phyloP scores from a whole-genome alignment of 64 coral and sea anemone species.

The Dendrophyllia cribrosa region DNA sequence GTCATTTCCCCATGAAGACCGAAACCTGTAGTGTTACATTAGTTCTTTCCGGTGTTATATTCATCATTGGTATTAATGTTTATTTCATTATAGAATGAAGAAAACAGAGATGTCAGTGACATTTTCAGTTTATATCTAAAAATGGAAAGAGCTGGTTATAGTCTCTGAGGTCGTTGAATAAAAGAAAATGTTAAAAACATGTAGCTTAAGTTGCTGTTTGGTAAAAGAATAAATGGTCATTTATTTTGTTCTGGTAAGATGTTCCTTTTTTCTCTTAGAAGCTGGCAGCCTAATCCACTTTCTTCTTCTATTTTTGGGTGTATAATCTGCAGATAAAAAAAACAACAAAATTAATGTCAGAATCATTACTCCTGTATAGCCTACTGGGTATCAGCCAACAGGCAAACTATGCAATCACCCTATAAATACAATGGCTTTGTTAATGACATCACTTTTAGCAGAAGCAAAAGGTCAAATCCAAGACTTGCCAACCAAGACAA shows the following conservation, averaged over 20 bases:
- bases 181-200: background rate
- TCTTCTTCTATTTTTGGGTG: slow-evolving; percentile 65
- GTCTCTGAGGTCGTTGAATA: background rate
- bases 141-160: background rate
- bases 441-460: too few species aligned
- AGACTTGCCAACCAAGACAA: too few species aligned
- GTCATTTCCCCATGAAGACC: too few species aligned
- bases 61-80: too few species aligned
- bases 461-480: too few species aligned
- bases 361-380: background rate
- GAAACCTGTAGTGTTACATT: too few species aligned
- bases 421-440: too few species aligned
- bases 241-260: background rate
- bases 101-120: too few species aligned
- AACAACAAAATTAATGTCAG: background rate
- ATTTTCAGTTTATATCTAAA: background rate
- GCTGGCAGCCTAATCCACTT: slow-evolving; percentile 83
- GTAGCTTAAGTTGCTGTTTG: background rate
- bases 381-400: background rate
- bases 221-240: background rate
- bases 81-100: too few species aligned
- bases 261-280: slow-evolving; percentile 82
- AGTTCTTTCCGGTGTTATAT: too few species aligned
- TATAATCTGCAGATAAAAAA: slow-evolving; percentile 19
- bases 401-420: too few species aligned